phyloP scores from a whole-genome alignment of 1,140 invertebrate species.

The Whitmania pigra region DNA sequence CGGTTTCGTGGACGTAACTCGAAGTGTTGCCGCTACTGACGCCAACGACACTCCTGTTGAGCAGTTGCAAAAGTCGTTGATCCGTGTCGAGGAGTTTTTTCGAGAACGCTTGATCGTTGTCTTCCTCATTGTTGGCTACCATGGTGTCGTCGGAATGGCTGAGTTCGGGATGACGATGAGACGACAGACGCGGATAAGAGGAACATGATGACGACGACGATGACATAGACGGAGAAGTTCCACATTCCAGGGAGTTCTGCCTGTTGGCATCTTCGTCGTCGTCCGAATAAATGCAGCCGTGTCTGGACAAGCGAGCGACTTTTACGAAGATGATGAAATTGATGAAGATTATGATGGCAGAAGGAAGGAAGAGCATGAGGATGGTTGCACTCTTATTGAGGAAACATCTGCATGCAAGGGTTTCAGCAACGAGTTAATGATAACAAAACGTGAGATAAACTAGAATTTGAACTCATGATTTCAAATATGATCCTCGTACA shows the following conservation, averaged over 20 bases:
- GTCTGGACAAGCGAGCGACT: conserved; percentile 54
- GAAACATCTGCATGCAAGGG: conserved; percentile 53
- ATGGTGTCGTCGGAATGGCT: neutral
- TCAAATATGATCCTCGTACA: neutral
- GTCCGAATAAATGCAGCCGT: too few species aligned
- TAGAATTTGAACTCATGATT: too few species aligned
- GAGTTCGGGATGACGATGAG: neutral
- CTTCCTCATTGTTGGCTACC: neutral
- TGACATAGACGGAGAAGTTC: neutral
- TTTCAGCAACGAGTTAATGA: too few species aligned
- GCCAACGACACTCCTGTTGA: neutral
- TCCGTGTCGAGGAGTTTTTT: neutral
- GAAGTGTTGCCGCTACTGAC: conserved; percentile 3
- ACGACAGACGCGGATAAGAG: neutral
- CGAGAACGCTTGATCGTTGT: neutral
- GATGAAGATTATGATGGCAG: conserved; percentile 58
- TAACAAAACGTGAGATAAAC: too few species aligned
- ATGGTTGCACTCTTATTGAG: conserved; percentile 62
- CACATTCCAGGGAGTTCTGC: neutral
- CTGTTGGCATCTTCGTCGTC: conserved; percentile 5
- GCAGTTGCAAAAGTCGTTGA: neutral
- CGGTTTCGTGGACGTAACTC: too few species aligned
- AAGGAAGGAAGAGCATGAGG: conserved; percentile 65
- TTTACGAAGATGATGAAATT: conserved; percentile 60
- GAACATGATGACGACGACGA: neutral